A percentile compares a stretch with the other conserved stretches of the same genome.
phyloP scores from a whole-genome alignment of 2,888 invertebrate genomes.

The Thymelicus acteon region DNA sequence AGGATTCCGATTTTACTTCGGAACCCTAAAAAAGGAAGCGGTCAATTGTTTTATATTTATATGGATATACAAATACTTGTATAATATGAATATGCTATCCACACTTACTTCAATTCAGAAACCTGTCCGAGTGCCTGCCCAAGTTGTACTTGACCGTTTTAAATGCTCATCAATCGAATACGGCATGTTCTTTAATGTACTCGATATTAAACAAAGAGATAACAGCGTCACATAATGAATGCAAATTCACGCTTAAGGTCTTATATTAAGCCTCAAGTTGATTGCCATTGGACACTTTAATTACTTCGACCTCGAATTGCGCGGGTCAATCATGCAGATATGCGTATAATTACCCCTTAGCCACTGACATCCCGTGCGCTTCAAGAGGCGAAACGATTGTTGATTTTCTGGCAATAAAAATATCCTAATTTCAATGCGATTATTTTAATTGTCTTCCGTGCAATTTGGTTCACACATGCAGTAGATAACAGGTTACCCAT shows the following conservation, averaged over 20 bases:
- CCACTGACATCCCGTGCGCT: constrained; percentile 3
- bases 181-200: constrained; percentile 21
- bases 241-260: constrained; percentile 36
- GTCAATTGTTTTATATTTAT: too few species aligned
- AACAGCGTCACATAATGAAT: constrained; percentile 34
- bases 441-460: too few species aligned
- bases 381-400: constrained; percentile 2
- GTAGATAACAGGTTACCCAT: too few species aligned
- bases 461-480: too few species aligned
- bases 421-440: too few species aligned
- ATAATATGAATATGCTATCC: background rate
- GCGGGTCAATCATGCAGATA: constrained; percentile 63
- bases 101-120: background rate
- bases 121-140: background rate
- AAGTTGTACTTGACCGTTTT: constrained; percentile 28
- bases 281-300: constrained; percentile 65
- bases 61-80: background rate
- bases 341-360: constrained; percentile 56
- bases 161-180: constrained; percentile 25
- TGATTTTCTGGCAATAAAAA: too few species aligned
- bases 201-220: constrained; percentile 36
- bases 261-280: constrained; percentile 35
- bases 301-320: constrained; percentile 72
- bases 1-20: too few species aligned
- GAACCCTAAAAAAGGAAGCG: too few species aligned